Conservation (phyloP, 2,113 vertebrate genomes). For the Gallinago media region DNA sequence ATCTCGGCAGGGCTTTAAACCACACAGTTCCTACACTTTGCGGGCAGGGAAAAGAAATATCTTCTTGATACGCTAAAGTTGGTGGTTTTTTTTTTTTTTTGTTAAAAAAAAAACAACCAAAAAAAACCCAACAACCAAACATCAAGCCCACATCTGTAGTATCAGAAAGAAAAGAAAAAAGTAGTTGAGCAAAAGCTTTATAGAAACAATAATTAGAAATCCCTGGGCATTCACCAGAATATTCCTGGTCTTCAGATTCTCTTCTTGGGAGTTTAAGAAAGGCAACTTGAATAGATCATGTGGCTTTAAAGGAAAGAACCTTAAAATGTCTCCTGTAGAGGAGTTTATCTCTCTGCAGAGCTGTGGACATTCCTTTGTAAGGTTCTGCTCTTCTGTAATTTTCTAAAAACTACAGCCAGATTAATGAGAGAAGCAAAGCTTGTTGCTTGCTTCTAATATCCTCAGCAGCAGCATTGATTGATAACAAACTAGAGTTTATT, state of each 20-base stretch:
- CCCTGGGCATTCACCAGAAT: background rate
- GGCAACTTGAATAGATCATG: background rate
- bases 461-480: background rate
- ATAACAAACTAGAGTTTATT: background rate
- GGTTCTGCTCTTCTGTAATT: background rate
- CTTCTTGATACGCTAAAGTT: background rate
- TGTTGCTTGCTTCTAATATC: background rate
- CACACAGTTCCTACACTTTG: background rate
- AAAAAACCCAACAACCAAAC: background rate
- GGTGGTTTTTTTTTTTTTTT: background rate
- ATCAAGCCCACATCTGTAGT: background rate
- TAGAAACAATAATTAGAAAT: background rate
- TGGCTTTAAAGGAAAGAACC: background rate
- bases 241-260: background rate
- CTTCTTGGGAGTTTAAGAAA: background rate
- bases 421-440: background rate
- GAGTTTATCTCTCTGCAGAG: background rate
- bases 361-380: background rate
- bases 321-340: background rate
- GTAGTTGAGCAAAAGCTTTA: background rate
- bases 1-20: slow-evolving; percentile 10
- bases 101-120: background rate
- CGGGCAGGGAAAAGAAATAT: background rate
- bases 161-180: background rate
- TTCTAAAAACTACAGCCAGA: background rate